These are phyloP conservation scores for Meandrina meandrites DNA, from an alignment of 92 coral and sea anemone genomes.

Conservation along the genomic window DNA sequence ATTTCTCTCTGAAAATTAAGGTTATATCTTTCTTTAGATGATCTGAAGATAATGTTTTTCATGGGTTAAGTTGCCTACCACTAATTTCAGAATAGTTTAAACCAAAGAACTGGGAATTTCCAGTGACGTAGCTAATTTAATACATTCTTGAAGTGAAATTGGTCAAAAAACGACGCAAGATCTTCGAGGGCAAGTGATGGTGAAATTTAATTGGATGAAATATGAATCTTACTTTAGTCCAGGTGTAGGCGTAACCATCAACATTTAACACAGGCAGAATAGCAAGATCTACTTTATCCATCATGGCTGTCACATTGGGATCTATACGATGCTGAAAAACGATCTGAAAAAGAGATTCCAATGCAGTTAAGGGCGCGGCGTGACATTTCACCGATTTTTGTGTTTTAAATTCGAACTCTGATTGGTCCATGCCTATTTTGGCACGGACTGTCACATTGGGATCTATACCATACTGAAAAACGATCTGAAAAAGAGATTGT, in stretches of 20 bases:
- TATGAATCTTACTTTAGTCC: conserved; percentile 21
- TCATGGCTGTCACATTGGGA: conserved; percentile 23
- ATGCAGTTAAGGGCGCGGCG: not conserved
- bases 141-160: not conserved
- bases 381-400: not conserved
- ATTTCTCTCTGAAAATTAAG: too few relatives aligned
- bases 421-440: not conserved
- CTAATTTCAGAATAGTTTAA: too few relatives aligned
- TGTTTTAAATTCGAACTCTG: not conserved
- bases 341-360: not conserved
- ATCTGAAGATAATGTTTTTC: too few relatives aligned
- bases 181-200: not conserved
- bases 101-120: too few relatives aligned
- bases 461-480: too few relatives aligned
- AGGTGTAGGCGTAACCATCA: conserved; percentile 60
- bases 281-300: conserved; percentile 43
- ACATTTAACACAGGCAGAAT: conserved; percentile 58
- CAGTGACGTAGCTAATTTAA: too few relatives aligned
- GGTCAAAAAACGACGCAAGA: not conserved
- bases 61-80: too few relatives aligned
- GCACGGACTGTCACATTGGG: too few relatives aligned
- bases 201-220: not conserved
- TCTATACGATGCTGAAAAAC: conserved; percentile 25
- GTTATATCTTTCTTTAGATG: too few relatives aligned
- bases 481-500: too few relatives aligned